Evolutionary conservation across 2,888 invertebrate species (phyloP).

Genomic region (Nudaria mundana): DNA sequence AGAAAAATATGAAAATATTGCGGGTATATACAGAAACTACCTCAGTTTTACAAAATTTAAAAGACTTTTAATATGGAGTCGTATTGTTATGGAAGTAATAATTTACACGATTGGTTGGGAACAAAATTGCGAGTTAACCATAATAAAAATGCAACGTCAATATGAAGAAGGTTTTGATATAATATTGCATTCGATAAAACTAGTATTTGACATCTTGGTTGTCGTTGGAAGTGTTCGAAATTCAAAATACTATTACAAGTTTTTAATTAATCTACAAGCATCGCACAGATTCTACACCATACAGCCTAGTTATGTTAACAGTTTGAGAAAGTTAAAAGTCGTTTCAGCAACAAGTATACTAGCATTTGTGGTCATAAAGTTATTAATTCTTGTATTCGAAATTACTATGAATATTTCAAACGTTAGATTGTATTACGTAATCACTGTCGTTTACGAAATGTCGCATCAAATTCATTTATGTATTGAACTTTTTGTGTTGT

Average conservation of each 20-base stretch:
- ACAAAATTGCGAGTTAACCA: neutral
- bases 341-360: neutral
- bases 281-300: neutral
- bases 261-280: neutral
- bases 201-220: neutral
- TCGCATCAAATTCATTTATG: constrained; percentile 1
- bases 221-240: neutral
- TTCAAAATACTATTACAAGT: neutral
- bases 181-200: neutral
- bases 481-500: constrained; percentile 3
- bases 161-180: neutral
- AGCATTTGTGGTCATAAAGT: neutral
- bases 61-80: constrained; percentile 1
- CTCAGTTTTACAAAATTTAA: neutral
- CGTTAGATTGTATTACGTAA: neutral
- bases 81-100: neutral
- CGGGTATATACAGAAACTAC: neutral
- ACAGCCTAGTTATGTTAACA: neutral
- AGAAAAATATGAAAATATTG: neutral
- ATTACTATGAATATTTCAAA: neutral
- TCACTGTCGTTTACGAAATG: neutral
- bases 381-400: neutral
- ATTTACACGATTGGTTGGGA: neutral
- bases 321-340: neutral
- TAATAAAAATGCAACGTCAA: neutral